Base-by-base conservation (phyloP, 1,140 invertebrate species). In the Ceratosolen fusciceps region DNA sequence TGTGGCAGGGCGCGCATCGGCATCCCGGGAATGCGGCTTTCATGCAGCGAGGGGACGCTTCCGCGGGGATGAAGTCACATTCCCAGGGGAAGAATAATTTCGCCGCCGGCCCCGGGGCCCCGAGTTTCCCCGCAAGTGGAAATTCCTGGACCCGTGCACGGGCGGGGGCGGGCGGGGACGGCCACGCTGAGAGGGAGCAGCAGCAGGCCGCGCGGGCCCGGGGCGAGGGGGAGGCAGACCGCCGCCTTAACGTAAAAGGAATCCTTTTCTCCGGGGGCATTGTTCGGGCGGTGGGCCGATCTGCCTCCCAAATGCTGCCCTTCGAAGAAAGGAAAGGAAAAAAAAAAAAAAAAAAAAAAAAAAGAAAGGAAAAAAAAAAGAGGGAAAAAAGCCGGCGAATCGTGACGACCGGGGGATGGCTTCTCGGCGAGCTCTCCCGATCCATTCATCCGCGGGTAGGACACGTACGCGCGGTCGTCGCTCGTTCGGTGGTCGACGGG, bases 61-160 rank as follows among this genome's bases (percentile, higher is more conserved):
- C 31, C 60, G 31, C 31, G 60, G 31, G 19, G 60, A 65, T 65
- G 31, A 65, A 65, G 31, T 65, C 60, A 37, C 16, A 37, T 65
- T 65, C 31, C 60, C 34, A 65, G 60, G 60, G n/a, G 60, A 37
- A 37, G 37, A 37, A 37, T 65, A 37, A 65, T 65, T 65, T 65
- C 31, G 19, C 19, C n/a, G 31, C 26, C 19, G n/a, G 31, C 26
- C 19, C 21, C 24, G 3, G 21, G 2, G 31, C 31, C 34, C n/a
- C 31, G 14, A 2, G 34, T 65, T n/a, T 37, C 29, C 2, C 19
- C 31, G 60, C 60, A 65, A 65, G 60, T 65, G 60, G 26, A 65
- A 65, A 19, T 65, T 24, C 60, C n/a, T 31, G 12, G 60, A 16
- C 0, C 24, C 31, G 8, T 37, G 8, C 60, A 16, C 0, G 31